Evolutionary conservation across 1,140 invertebrate species (phyloP).

Genomic region (Acromyrmex echinatior): DNA sequence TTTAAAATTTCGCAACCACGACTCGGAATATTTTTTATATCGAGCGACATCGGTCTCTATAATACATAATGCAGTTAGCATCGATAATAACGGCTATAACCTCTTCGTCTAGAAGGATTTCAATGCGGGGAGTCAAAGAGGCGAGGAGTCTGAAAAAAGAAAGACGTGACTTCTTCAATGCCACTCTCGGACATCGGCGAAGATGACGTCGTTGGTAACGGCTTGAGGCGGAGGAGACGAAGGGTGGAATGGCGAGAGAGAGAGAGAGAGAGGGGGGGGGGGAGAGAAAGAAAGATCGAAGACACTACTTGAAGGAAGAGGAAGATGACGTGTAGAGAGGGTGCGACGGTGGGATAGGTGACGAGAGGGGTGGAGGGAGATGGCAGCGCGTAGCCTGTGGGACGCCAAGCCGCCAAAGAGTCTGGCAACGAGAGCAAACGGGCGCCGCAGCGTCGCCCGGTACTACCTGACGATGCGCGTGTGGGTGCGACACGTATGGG

Average conservation of each 20-base stretch:
- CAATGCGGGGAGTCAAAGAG: background rate
- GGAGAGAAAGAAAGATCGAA: conserved; percentile 9
- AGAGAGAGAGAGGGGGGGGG: background rate
- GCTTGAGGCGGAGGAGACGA: background rate
- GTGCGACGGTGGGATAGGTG: background rate
- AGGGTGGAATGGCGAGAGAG: conserved; percentile 1
- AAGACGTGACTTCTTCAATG: conserved; percentile 7
- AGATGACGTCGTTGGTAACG: conserved; percentile 26
- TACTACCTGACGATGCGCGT: conserved; percentile 61
- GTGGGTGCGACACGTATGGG: conserved; percentile 60
- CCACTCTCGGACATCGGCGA: conserved; percentile 41
- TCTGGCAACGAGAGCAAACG: conserved; percentile 81
- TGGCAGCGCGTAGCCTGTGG: conserved; percentile 75
- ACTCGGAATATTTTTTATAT: background rate
- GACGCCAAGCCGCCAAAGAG: conserved; percentile 82
- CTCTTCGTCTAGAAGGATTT: background rate
- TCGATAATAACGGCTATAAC: background rate
- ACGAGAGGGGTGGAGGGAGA: conserved; percentile 24
- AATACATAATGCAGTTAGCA: background rate
- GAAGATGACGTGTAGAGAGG: conserved; percentile 3
- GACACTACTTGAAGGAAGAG: background rate
- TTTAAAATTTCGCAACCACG: background rate
- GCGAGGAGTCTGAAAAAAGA: background rate
- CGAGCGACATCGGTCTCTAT: background rate
- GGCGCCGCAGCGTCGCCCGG: conserved; percentile 78